These are phyloP conservation scores for Drosophila tani DNA, from an alignment of 1,140 invertebrate genomes.

Conservation along the genomic window DNA sequence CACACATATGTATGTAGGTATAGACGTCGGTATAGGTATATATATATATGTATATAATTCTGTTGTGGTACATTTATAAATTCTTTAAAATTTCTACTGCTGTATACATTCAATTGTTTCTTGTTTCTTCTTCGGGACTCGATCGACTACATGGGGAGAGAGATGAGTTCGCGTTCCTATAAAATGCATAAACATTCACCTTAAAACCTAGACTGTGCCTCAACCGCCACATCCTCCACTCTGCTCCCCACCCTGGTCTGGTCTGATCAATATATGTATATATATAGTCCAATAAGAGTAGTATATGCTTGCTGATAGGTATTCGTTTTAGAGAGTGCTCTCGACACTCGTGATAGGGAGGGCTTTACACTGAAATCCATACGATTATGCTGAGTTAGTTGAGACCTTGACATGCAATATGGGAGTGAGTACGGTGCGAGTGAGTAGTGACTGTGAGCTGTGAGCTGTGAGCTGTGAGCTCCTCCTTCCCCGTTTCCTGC, in stretches of 20 bases:
- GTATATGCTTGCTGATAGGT: slow-evolving; percentile 60
- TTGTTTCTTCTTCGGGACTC: not conserved
- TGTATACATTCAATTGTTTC: slow-evolving; percentile 73
- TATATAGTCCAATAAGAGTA: slow-evolving; percentile 51
- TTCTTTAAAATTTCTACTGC: slow-evolving; percentile 78
- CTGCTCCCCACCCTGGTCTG: slow-evolving; percentile 35
- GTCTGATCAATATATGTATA: slow-evolving; percentile 25
- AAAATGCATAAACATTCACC: slow-evolving; percentile 79
- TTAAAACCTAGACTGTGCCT: slow-evolving; percentile 65
- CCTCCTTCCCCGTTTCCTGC: not conserved
- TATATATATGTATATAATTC: slow-evolving; percentile 41
- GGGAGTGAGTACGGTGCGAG: slow-evolving; percentile 11
- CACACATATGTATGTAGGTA: slow-evolving; percentile 39
- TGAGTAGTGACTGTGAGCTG: slow-evolving; percentile 4
- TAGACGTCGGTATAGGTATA: slow-evolving; percentile 31
- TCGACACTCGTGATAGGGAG: slow-evolving; percentile 70
- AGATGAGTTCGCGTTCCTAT: slow-evolving; percentile 40
- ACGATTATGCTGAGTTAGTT: slow-evolving; percentile 69
- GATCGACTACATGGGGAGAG: slow-evolving; percentile 11
- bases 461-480: not conserved
- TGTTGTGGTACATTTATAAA: slow-evolving; percentile 75
- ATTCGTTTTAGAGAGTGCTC: slow-evolving; percentile 70
- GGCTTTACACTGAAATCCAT: slow-evolving; percentile 83
- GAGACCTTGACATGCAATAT: slow-evolving; percentile 40
- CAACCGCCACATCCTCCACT: not conserved